Evolutionary conservation across 2,888 invertebrate species (phyloP).

Genomic region (Vannuccia rotundouncinata): DNA sequence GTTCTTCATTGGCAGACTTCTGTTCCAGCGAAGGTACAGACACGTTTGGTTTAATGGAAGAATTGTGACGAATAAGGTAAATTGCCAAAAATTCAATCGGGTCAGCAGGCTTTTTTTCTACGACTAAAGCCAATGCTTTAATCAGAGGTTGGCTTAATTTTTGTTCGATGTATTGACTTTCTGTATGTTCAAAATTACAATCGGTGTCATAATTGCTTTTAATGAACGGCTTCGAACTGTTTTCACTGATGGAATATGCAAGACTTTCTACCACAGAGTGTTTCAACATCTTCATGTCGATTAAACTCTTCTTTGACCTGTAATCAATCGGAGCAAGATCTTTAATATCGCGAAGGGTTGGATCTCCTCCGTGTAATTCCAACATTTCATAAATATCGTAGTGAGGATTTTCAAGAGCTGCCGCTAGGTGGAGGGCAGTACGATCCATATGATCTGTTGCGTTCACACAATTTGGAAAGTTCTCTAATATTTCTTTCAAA

Average conservation of each 20-base stretch:
- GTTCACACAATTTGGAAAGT: neutral
- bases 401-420: conserved; percentile 2
- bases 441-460: neutral
- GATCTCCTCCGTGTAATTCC: neutral
- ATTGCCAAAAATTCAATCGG: conserved; percentile 9
- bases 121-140: neutral
- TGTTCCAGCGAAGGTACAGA: neutral
- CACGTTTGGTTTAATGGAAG: no score
- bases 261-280: neutral
- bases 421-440: neutral
- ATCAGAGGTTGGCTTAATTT: neutral
- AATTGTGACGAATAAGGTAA: conserved; percentile 5
- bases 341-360: neutral
- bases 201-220: neutral
- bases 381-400: neutral
- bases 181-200: neutral
- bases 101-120: neutral
- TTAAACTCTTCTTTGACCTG: neutral
- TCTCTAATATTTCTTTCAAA: neutral
- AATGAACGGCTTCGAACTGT: neutral
- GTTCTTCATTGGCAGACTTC: neutral
- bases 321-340: neutral
- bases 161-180: neutral
- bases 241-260: neutral
- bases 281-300: neutral